Conservation (phyloP, 1,140 invertebrate genomes). For the Philopotamus ludificatus region DNA sequence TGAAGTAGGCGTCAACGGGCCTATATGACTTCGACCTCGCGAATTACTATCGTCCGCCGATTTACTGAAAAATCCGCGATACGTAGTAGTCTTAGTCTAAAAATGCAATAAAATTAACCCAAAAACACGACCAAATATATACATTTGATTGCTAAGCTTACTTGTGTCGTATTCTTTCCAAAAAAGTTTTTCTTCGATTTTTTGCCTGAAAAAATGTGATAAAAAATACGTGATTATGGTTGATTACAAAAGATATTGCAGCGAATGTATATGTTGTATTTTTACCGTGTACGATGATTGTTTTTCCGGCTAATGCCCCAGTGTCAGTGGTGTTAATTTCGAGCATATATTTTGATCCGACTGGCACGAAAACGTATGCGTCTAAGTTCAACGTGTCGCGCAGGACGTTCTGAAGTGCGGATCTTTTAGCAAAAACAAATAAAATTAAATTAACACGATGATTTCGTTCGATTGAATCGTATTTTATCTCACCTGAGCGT, state of each 20-base stretch:
- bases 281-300: neutral
- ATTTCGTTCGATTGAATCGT: neutral
- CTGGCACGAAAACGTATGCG: neutral
- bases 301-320: neutral
- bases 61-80: conserved; percentile 11
- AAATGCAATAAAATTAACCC: no score
- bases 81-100: neutral
- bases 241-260: no score
- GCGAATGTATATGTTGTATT: neutral
- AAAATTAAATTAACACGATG: neutral
- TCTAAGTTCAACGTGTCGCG: neutral
- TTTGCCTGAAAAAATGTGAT: conserved; percentile 13
- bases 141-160: no score
- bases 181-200: conserved; percentile 8
- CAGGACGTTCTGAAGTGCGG: neutral
- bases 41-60: conserved; percentile 20
- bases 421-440: neutral
- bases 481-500: conserved; percentile 18
- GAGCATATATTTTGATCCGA: neutral
- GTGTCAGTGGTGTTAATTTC: neutral
- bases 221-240: no score
- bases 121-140: no score
- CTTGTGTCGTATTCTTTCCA: conserved; percentile 11
- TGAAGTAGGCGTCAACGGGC: neutral
- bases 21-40: neutral